Evolutionary conservation across 2,888 invertebrate species (phyloP).

Genomic region (Dysmachus trigonus): DNA sequence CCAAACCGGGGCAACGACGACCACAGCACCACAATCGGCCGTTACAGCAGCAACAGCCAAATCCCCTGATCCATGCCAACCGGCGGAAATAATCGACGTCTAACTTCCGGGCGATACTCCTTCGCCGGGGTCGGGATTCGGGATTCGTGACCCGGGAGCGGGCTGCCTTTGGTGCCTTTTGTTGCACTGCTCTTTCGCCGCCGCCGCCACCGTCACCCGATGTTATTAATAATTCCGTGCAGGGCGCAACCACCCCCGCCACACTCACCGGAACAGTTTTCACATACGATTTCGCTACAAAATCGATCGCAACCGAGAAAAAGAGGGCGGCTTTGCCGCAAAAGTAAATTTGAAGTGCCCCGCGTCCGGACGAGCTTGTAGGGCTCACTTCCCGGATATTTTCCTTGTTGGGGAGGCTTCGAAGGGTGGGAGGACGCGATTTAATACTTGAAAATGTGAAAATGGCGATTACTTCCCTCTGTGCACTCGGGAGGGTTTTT

Average conservation of each 20-base stretch:
- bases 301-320: background rate
- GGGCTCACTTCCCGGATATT: background rate
- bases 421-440: background rate
- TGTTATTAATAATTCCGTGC: background rate
- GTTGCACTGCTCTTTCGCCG: background rate
- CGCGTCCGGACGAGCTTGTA: background rate
- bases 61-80: background rate
- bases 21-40: background rate
- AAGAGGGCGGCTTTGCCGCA: background rate
- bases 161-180: background rate
- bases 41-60: background rate
- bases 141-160: too few species aligned
- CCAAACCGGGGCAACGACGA: background rate
- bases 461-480: background rate
- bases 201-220: background rate
- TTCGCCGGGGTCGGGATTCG: background rate
- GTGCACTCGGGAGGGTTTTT: background rate
- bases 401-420: background rate
- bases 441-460: background rate
- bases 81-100: background rate
- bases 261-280: background rate
- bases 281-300: background rate
- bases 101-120: background rate
- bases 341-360: background rate
- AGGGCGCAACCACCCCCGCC: background rate